Evolutionary conservation across 2,113 vertebrate genomes (phyloP).

Genomic region (Ptilonorhynchus violaceus): DNA sequence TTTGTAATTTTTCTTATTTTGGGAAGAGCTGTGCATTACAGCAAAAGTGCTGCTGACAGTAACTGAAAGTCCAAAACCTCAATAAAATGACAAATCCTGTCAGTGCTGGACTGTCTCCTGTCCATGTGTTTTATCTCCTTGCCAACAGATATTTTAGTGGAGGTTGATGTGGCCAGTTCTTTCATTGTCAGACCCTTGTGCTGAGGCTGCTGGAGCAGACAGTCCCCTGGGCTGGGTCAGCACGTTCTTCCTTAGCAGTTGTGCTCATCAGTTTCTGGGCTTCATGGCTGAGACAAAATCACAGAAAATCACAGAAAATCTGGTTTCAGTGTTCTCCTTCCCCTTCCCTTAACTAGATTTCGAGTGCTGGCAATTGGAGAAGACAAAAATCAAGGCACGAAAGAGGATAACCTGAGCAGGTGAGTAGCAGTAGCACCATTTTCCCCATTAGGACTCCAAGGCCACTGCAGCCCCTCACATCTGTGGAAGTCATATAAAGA

Average conservation of each 20-base stretch:
- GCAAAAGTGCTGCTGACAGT: neutral
- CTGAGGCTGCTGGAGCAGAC: neutral
- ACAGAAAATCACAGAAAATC: neutral
- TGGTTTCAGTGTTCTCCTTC: neutral
- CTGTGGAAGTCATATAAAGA: neutral
- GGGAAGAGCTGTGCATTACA: neutral
- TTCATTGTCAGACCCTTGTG: neutral
- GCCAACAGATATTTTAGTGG: neutral
- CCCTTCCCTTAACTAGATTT: slow-evolving; percentile 73
- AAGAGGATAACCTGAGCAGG: slow-evolving; percentile 73
- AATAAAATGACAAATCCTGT: neutral
- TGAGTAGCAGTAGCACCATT: neutral
- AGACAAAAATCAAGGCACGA: slow-evolving; percentile 40
- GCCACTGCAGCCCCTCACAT: neutral
- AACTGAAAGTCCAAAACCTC: neutral
- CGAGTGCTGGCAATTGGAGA: slow-evolving; percentile 84
- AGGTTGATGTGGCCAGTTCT: neutral
- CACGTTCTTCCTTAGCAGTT: neutral
- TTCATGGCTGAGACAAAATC: neutral
- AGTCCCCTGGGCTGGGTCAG: neutral
- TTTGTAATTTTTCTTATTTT: neutral
- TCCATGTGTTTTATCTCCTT: neutral
- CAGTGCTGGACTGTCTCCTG: neutral
- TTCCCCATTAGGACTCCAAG: neutral
- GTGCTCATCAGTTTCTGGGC: neutral